These are phyloP conservation scores for Eupeodes latifasciatus DNA, from an alignment of 2,888 invertebrate genomes.

Conservation along the genomic window DNA sequence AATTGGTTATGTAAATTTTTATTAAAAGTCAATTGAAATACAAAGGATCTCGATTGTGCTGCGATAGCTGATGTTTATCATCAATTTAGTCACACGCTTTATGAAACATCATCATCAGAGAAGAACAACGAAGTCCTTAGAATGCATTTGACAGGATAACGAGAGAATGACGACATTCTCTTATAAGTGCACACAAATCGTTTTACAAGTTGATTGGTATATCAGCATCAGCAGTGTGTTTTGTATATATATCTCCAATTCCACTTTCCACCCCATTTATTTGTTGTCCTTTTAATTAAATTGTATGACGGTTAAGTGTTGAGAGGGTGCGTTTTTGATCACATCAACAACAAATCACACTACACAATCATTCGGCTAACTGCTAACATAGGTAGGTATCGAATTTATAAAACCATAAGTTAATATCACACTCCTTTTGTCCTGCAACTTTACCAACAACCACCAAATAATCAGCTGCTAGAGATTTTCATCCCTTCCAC, in stretches of 20 bases:
- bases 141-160: constrained; percentile 73
- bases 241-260: constrained; percentile 43
- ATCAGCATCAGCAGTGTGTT: constrained; percentile 46
- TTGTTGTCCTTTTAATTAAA: constrained; percentile 72
- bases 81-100: constrained; percentile 63
- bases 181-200: constrained; percentile 65
- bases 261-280: constrained; percentile 68
- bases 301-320: background rate
- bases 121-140: constrained; percentile 13
- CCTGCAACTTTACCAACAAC: constrained; percentile 34
- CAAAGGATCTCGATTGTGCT: constrained; percentile 29
- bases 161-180: constrained; percentile 36
- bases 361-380: constrained; percentile 56
- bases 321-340: constrained; percentile 26
- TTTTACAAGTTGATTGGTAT: constrained; percentile 70
- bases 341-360: constrained; percentile 59
- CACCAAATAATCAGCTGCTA: constrained; percentile 71
- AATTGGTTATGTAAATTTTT: constrained; percentile 58
- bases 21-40: constrained; percentile 49
- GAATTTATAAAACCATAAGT: constrained; percentile 75
- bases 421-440: constrained; percentile 72
- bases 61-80: constrained; percentile 63
- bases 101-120: background rate
- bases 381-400: constrained; percentile 50
- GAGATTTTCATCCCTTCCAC: constrained; percentile 70